Conservation (phyloP, 2,797 vertebrate genomes). For the Natrix natrix region DNA sequence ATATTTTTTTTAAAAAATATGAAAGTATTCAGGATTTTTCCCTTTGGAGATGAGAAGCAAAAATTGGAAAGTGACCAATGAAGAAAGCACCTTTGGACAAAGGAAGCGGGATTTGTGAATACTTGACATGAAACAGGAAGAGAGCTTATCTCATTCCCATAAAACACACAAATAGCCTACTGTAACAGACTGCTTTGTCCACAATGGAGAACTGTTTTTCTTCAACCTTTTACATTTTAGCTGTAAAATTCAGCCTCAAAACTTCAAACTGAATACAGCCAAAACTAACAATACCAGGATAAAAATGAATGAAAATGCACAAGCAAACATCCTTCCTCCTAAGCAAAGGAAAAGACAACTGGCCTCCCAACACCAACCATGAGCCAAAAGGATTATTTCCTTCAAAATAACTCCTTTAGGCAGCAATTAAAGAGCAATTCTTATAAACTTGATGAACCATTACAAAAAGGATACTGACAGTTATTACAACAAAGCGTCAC, state of each 20-base stretch:
- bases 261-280: slow-evolving; percentile 52
- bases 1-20: not conserved
- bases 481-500: not conserved
- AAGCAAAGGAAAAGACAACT: slow-evolving; percentile 1
- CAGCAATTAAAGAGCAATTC: not conserved
- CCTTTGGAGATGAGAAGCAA: slow-evolving; percentile 45
- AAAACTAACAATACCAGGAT: slow-evolving; percentile 43
- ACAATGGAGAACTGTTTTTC: slow-evolving; percentile 27
- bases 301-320: slow-evolving; percentile 29
- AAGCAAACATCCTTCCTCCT: not conserved
- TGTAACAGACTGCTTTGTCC: slow-evolving; percentile 16
- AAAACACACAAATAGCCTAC: slow-evolving; percentile 41
- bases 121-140: slow-evolving; percentile 65
- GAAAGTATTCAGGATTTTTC: slow-evolving; percentile 41
- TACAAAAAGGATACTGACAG: not conserved
- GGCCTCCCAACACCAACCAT: not conserved
- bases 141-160: slow-evolving; percentile 57
- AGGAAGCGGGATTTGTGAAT: slow-evolving; percentile 64
- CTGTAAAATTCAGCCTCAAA: slow-evolving; percentile 55
- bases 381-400: not conserved
- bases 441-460: not conserved
- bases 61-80: slow-evolving; percentile 64
- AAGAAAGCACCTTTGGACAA: slow-evolving; percentile 56
- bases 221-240: slow-evolving; percentile 11
- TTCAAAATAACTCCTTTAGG: not conserved